A percentile compares a stretch with the other conserved stretches of the same genome.
Conservation (phyloP, 2,113 vertebrate genomes). For the Gambusia affinis region DNA sequence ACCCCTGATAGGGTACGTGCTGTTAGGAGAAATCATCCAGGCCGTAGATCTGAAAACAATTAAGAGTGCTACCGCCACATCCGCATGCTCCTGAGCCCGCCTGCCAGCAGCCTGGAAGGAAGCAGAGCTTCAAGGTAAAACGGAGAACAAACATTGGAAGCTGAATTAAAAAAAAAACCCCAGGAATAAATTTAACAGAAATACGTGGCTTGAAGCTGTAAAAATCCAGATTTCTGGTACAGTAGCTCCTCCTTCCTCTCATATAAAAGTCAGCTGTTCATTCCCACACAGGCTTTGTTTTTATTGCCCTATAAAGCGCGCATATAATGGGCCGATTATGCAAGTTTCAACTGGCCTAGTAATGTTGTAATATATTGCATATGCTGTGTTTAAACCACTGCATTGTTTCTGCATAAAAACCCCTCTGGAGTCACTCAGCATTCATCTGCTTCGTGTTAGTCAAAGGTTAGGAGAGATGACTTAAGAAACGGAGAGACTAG, state of each 20-base stretch:
- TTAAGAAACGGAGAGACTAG: neutral
- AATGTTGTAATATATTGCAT: constrained; percentile 12
- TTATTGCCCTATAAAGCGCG: constrained; percentile 34
- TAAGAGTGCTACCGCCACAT: constrained; percentile 72
- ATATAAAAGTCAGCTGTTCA: constrained; percentile 3
- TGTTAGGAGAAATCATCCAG: constrained; percentile 3
- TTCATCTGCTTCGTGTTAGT: constrained; percentile 63
- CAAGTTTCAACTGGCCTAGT: constrained; percentile 25
- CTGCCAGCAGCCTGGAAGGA: constrained; percentile 10
- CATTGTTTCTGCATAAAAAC: neutral
- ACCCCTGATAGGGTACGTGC: constrained; percentile 5
- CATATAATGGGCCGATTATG: constrained; percentile 39
- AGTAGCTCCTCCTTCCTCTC: constrained; percentile 11
- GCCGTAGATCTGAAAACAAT: constrained; percentile 72
- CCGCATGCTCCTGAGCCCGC: constrained; percentile 47
- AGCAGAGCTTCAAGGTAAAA: neutral
- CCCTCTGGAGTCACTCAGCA: constrained; percentile 17
- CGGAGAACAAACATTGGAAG: neutral
- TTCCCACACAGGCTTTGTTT: constrained; percentile 30
- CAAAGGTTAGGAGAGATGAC: constrained; percentile 14
- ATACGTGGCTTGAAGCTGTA: neutral
- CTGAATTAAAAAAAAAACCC: neutral
- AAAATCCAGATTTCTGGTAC: constrained; percentile 19
- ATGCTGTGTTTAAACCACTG: constrained; percentile 11
- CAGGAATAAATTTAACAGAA: neutral